Percentiles rank a stretch among this genome's conserved stretches.
Conservation (phyloP, 2,797 vertebrate species). For the Gallinago solitaria region DNA sequence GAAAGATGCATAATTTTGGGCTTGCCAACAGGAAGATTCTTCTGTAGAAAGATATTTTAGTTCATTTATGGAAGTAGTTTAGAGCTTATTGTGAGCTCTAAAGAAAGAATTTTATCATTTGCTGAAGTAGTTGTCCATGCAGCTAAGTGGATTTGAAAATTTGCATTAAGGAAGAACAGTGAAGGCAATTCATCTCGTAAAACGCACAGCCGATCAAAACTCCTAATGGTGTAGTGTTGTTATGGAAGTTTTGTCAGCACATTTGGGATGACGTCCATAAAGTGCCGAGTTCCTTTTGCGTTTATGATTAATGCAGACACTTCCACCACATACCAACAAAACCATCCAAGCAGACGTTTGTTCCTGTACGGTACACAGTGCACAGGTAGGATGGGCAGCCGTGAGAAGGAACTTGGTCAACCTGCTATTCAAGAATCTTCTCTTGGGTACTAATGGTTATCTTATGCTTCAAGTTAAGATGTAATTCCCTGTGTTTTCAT, state of each 20-base stretch:
- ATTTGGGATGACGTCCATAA: constrained; percentile 11
- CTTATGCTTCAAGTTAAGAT: not conserved
- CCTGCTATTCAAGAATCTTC: not conserved
- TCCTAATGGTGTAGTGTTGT: not conserved
- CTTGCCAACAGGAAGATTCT: not conserved
- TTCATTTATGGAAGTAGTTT: constrained; percentile 30
- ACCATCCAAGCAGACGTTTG: not conserved
- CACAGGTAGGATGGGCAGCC: not conserved
- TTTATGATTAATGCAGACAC: not conserved
- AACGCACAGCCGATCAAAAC: not conserved
- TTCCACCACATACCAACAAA: not conserved
- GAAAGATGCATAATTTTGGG: not conserved
- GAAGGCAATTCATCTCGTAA: not conserved
- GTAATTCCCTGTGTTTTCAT: not conserved
- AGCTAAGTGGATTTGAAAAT: constrained; percentile 38
- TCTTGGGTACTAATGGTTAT: not conserved
- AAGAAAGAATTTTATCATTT: constrained; percentile 20
- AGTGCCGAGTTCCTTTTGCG: not conserved
- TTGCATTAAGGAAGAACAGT: not conserved
- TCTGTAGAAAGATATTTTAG: not conserved
- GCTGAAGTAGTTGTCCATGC: constrained; percentile 7
- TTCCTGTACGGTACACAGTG: accelerated
- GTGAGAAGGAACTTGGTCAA: accelerated
- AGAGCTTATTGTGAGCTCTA: constrained; percentile 24
- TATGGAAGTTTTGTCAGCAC: not conserved